Percentiles rank a stretch among this genome's conserved stretches.
Evolutionary conservation across 2,113 vertebrate genomes (phyloP).

Genomic region (Falco punctatus): DNA sequence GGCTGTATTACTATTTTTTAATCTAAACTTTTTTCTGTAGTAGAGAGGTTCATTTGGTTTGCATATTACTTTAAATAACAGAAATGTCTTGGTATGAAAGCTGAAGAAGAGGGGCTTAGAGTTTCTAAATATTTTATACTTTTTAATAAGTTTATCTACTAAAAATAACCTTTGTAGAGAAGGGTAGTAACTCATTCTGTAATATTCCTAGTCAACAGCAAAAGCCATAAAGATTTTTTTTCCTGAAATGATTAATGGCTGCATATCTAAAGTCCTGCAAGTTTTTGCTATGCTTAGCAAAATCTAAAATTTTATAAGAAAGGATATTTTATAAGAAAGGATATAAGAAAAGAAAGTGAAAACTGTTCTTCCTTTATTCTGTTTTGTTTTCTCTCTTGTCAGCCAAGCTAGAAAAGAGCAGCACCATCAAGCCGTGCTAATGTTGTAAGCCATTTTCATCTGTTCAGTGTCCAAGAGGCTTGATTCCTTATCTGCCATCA

Average conservation of each 20-base stretch:
- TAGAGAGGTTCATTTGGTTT: neutral
- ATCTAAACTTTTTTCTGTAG: neutral
- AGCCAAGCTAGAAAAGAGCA: constrained; percentile 13
- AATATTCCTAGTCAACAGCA: constrained; percentile 25
- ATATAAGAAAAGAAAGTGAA: neutral
- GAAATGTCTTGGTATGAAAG: neutral
- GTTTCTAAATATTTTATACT: neutral
- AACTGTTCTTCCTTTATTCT: neutral
- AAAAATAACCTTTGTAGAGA: constrained; percentile 30
- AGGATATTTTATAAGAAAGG: neutral
- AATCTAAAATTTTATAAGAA: constrained; percentile 6
- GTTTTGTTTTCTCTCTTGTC: constrained; percentile 35
- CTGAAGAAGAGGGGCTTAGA: neutral
- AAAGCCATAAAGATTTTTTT: constrained; percentile 18
- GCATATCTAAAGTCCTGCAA: neutral
- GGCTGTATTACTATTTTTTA: neutral
- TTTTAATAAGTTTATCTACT: neutral
- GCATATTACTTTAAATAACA: neutral
- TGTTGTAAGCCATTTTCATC: neutral
- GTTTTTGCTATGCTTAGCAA: constrained; percentile 15
- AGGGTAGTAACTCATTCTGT: neutral
- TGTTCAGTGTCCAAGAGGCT: neutral
- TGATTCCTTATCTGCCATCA: neutral
- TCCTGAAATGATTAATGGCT: constrained; percentile 20
- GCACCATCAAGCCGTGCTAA: neutral